Evolutionary conservation across 1,140 invertebrate species (phyloP).

Genomic region (Heliconius eleuchia): DNA sequence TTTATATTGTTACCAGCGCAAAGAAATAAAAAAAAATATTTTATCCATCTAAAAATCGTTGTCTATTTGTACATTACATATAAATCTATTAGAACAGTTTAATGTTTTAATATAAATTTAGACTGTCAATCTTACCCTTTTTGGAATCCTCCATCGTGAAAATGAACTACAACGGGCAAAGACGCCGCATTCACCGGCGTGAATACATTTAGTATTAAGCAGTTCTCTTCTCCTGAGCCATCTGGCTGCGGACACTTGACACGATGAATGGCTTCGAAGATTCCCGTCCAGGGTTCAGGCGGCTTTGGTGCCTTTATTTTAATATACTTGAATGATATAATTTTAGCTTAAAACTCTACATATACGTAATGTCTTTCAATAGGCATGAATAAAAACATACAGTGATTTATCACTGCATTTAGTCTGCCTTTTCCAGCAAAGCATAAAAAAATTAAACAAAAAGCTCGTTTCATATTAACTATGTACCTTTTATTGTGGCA

Average conservation of each 20-base stretch:
- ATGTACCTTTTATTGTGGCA: neutral
- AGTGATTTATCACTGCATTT: neutral
- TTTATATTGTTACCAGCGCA: no score
- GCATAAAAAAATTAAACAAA: neutral
- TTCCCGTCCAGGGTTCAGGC: slow-evolving; percentile 58
- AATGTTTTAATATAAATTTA: no score
- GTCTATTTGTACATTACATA: no score
- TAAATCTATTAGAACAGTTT: no score
- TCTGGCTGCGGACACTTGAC: slow-evolving; percentile 59
- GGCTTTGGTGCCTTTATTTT: slow-evolving; percentile 52
- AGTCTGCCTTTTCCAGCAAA: neutral
- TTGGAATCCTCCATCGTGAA: slow-evolving; percentile 64
- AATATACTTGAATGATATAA: no score
- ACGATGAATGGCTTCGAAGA: slow-evolving; percentile 65
- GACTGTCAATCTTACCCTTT: slow-evolving; percentile 50
- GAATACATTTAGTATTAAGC: slow-evolving; percentile 39
- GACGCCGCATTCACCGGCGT: slow-evolving; percentile 24
- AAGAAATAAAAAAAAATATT: no score
- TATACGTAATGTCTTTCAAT: no score
- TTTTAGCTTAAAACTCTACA: no score
- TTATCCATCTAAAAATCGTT: no score
- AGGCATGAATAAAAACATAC: no score
- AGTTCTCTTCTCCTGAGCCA: slow-evolving; percentile 56
- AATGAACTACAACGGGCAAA: slow-evolving; percentile 56
- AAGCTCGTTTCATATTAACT: neutral